Evolutionary conservation across 2,113 vertebrate genomes (phyloP), one percentile per base, ranked within the genome.

Genomic region (Cyanocitta stelleri): DNA sequence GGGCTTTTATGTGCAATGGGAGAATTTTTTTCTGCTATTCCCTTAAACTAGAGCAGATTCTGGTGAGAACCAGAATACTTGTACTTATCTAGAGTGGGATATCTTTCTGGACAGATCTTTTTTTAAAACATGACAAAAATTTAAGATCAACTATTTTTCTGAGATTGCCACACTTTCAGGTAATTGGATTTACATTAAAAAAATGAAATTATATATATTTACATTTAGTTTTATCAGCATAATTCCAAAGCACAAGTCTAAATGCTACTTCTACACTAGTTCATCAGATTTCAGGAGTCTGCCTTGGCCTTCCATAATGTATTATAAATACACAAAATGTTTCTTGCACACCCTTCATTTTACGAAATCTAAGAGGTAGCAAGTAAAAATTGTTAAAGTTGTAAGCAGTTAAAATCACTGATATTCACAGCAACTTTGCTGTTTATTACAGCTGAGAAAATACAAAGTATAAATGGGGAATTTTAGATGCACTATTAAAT

Each of bases 1-100:
- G 18, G 16, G 6, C 3, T 16, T 63, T n/a, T 68, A 49, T 1
- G 1, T 35, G 11, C 4, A 66, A 54, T 3, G 24, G 4, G 22
- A 48, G 20, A 6, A 43, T 8, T 37, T 43, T 62, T 89, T 85
- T 13, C 16, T 69, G 30, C 23, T 66, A 9, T 44, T 35, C 22
- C 11, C 13, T 56, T 43, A 64, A 75, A 22, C 15, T 39, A 74
- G 41, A 9, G 29, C 10, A 78, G 24, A 33, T 78, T 62, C 44
- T 43, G 16, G 6, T 9, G n/a, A 67, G 20, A 92, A 33, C 1
- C 1, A 1, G 10, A n/a, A 22, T 37, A 41, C 8, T 33, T 66
- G 18, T n/a, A 46, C 11, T 49, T 77, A 35, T 6, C 22, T 63
- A 46, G 16, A 48, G 9, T 32, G 11, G 11, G 41, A 37, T 69